Percentiles rank a stretch among this genome's conserved stretches.
Conservation (phyloP, 2,888 invertebrate genomes). For the Odontomyia ornata region DNA sequence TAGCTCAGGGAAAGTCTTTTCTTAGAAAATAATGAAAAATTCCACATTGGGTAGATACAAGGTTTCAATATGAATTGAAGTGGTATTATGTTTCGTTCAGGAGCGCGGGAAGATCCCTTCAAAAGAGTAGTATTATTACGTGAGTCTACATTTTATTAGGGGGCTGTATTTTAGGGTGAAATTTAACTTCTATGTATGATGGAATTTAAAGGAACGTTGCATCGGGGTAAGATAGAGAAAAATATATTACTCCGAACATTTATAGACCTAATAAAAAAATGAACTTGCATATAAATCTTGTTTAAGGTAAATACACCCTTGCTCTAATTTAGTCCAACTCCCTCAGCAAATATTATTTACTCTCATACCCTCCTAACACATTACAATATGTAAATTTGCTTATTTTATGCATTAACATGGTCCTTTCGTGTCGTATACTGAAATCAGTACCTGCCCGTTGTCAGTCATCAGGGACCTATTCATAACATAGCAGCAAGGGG, state of each 20-base stretch:
- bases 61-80: neutral
- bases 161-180: neutral
- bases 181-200: neutral
- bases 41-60: neutral
- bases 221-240: too few relatives aligned
- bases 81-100: neutral
- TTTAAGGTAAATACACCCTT: too few relatives aligned
- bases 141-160: neutral
- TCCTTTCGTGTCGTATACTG: neutral
- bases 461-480: neutral
- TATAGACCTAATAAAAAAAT: too few relatives aligned
- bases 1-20: neutral
- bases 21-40: neutral
- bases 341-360: too few relatives aligned
- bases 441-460: neutral
- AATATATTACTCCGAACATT: too few relatives aligned
- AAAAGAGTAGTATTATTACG: too few relatives aligned
- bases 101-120: neutral
- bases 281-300: too few relatives aligned
- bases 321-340: too few relatives aligned
- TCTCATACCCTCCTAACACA: neutral
- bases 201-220: too few relatives aligned
- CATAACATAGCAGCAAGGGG: neutral
- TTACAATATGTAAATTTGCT: neutral
- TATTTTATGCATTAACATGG: neutral